Evolutionary conservation across 2,797 vertebrate species (phyloP), one percentile per base, ranked within the genome.

Genomic region (Mastacembelus armatus): DNA sequence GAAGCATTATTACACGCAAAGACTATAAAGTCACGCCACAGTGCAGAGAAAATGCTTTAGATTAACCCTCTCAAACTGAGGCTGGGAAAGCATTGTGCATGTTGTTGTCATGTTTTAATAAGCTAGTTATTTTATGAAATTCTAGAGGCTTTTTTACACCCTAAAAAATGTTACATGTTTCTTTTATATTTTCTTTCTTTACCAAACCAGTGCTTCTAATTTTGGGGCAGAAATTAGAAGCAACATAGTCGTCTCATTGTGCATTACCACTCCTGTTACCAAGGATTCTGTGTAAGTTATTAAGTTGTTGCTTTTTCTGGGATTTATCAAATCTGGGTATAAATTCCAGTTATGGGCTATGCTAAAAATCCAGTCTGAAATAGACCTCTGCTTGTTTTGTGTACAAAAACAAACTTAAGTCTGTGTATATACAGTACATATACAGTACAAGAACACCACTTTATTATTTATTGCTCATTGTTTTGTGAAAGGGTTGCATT

Each of bases 401-500:
- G 90, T 91, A 92, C 90, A 93, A 92, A 88, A 80, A 85, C 88
- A 83, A 88, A 65, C 71, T 50, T 80, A 82, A 88, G 74, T 91
- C 86, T 92, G 88, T 92, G 90, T 92, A 90, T 92, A 91, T 94
- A 93, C 89, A 92, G 90, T 92, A 92, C 88, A 92, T 91, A 92
- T 90, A 93, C 92, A 91, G 87, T 88, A 85, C 89, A 90, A 89
- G 86, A 86, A 92, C 90, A 90, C 86, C 91, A 91, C 88, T 88
- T 92, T 91, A 91, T 93, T 94, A 93, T 94, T 94, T 94, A 92
- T 93, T 93, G 89, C 85, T 92, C 89, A 88, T 93, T 89, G 88
- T 92, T 92, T 92, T 92, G 92, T 94, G 90, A 93, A 92, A 93
- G 89, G 92, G 91, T 93, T 92, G 90, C 91, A 93, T 93, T 93